A percentile compares a stretch with the other conserved stretches of the same genome.
Conservation (phyloP, 92 coral and sea anemone genomes). For the Palythoa heliodiscus region DNA sequence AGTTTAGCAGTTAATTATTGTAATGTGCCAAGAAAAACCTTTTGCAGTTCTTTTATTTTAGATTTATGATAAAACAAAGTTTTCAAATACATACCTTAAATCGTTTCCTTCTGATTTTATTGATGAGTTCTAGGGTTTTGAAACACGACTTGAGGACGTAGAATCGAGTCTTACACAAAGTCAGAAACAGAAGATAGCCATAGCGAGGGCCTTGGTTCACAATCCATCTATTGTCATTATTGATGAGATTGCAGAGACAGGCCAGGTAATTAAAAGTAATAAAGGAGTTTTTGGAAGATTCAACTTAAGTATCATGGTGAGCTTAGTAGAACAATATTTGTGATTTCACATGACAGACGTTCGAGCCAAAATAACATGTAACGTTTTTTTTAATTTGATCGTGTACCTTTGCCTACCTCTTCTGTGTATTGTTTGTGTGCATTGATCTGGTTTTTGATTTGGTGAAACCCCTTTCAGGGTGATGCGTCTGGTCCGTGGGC, state of each 20-base stretch:
- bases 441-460: no score
- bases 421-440: no score
- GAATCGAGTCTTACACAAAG: conserved; percentile 55
- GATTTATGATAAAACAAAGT: neutral
- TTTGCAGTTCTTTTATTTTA: neutral
- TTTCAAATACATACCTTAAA: neutral
- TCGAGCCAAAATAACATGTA: neutral
- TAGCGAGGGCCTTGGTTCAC: conserved; percentile 76
- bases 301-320: no score
- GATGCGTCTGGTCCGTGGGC: no score
- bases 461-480: no score
- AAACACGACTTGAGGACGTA: conserved; percentile 71
- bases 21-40: neutral
- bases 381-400: neutral
- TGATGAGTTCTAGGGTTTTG: conserved; percentile 67
- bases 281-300: neutral
- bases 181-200: conserved; percentile 66
- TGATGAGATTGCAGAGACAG: conserved; percentile 67
- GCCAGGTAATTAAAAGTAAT: conserved; percentile 45
- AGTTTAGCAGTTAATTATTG: neutral
- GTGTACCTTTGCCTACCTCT: no score
- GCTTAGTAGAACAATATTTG: no score
- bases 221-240: conserved; percentile 70
- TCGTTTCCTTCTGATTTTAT: neutral
- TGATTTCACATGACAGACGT: neutral